Evolutionary conservation across 2,888 invertebrate species (phyloP).

Genomic region (Cheilosia urbana): DNA sequence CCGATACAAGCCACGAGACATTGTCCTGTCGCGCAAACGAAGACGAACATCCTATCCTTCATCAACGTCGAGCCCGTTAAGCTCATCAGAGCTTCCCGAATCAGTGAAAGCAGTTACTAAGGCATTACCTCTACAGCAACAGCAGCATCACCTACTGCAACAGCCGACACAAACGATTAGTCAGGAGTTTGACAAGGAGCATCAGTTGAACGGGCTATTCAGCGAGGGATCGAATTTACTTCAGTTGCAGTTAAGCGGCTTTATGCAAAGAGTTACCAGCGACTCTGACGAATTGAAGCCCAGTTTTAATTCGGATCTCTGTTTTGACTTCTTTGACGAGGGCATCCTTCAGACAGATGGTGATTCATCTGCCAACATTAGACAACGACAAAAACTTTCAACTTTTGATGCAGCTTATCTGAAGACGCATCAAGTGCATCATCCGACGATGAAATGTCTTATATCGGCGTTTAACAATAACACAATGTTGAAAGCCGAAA

Average conservation of each 20-base stretch:
- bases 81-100: slow-evolving; percentile 80
- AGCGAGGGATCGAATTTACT: background rate
- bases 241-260: slow-evolving; percentile 13
- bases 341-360: slow-evolving; percentile 55
- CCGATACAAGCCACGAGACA: slow-evolving; percentile 87
- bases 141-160: slow-evolving; percentile 28
- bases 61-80: slow-evolving; percentile 77
- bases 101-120: slow-evolving; percentile 73
- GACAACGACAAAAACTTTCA: background rate
- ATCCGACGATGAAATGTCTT: slow-evolving; percentile 27
- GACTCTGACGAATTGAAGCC: slow-evolving; percentile 39
- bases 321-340: background rate
- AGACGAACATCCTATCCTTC: slow-evolving; percentile 79
- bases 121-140: slow-evolving; percentile 1
- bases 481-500: background rate
- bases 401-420: background rate
- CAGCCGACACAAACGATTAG: slow-evolving; percentile 76
- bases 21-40: slow-evolving; percentile 82
- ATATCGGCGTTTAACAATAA: slow-evolving; percentile 15
- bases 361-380: background rate
- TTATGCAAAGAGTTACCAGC: slow-evolving; percentile 18
- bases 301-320: background rate
- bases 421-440: slow-evolving; percentile 18
- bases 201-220: slow-evolving; percentile 62
- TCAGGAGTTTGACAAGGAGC: slow-evolving; percentile 78